A percentile compares a stretch with the other conserved stretches of the same genome.
These are phyloP conservation scores for Oscheius onirici DNA, from an alignment of 2,888 invertebrate species.

Conservation along the genomic window DNA sequence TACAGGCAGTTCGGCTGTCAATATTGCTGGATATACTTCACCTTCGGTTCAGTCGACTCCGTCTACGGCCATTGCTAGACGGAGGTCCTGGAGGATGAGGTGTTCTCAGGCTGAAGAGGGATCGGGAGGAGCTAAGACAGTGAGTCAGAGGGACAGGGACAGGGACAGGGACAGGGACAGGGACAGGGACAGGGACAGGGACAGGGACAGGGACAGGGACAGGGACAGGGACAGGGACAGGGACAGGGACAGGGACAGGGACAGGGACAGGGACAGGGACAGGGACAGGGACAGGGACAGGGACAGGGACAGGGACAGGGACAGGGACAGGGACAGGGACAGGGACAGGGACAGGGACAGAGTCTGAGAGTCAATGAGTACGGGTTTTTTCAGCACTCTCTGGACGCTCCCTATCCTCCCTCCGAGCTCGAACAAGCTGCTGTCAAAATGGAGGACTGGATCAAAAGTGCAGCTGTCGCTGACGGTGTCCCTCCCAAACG, in stretches of 20 bases:
- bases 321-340: too few species aligned
- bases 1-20: conserved; percentile 6
- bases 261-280: too few species aligned
- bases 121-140: not conserved
- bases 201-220: too few species aligned
- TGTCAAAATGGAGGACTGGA: conserved; percentile 48
- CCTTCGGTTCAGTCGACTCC: conserved; percentile 5
- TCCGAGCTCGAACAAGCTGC: conserved; percentile 21
- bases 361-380: too few species aligned
- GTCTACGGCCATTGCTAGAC: conserved; percentile 14
- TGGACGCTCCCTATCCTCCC: conserved; percentile 47
- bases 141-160: not conserved
- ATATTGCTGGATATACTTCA: not conserved
- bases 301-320: too few species aligned
- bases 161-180: too few species aligned
- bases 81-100: conserved; percentile 32
- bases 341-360: too few species aligned
- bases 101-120: not conserved
- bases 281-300: too few species aligned
- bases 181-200: too few species aligned
- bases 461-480: conserved; percentile 27
- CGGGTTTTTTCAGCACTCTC: conserved; percentile 54
- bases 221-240: too few species aligned
- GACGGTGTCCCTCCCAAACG: conserved; percentile 47
- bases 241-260: too few species aligned